These are phyloP conservation scores for Tenualosa ilisha DNA, from an alignment of 2,797 vertebrate genomes.

Conservation along the genomic window DNA sequence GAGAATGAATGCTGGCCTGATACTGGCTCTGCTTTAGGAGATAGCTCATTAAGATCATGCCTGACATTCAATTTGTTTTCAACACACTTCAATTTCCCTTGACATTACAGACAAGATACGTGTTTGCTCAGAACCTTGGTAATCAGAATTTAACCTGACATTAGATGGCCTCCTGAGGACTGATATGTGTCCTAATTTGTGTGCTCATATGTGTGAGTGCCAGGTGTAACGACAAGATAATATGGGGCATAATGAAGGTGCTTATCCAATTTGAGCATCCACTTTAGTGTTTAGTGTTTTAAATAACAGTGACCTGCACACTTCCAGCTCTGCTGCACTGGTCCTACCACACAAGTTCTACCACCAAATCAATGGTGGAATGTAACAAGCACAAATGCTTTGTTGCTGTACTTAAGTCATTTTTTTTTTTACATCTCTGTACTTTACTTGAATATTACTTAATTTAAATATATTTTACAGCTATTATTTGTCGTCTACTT, in stretches of 20 bases:
- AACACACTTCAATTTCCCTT: conserved; percentile 57
- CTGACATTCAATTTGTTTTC: conserved; percentile 71
- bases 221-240: neutral
- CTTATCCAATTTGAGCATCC: neutral
- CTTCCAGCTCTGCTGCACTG: neutral
- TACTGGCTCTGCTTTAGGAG: conserved; percentile 59
- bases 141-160: conserved; percentile 58
- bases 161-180: conserved; percentile 26
- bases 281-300: neutral
- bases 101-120: conserved; percentile 49
- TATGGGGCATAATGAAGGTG: neutral
- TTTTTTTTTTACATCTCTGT: too few species aligned
- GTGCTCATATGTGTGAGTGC: neutral
- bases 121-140: conserved; percentile 59
- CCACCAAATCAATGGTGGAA: too few species aligned
- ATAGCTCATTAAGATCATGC: conserved; percentile 68
- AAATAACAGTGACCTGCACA: neutral
- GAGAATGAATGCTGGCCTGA: conserved; percentile 48
- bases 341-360: neutral
- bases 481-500: too few species aligned
- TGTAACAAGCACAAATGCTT: too few species aligned
- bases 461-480: too few species aligned
- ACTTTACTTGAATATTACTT: too few species aligned
- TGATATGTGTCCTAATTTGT: neutral
- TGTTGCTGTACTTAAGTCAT: too few species aligned